Conservation (phyloP, 2,888 invertebrate species). For the Blomia tropicalis region DNA sequence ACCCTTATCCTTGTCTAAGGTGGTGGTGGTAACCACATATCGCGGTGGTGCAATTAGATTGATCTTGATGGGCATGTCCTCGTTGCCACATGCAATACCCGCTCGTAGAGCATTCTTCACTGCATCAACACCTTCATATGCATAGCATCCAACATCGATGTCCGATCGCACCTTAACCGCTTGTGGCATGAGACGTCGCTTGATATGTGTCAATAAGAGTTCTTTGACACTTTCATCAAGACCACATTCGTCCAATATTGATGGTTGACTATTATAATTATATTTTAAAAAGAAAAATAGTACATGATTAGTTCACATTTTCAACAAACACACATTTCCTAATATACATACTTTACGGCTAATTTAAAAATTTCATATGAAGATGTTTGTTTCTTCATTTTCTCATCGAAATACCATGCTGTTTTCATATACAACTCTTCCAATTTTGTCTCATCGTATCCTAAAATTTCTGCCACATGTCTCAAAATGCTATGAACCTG, state of each 20-base stretch:
- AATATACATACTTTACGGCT: constrained; percentile 64
- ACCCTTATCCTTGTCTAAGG: constrained; percentile 86
- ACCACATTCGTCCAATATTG: constrained; percentile 84
- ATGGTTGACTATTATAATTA: constrained; percentile 76
- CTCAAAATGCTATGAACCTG: constrained; percentile 75
- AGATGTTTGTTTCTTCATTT: constrained; percentile 84
- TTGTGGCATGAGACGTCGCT: constrained; percentile 86
- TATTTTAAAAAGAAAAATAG: constrained; percentile 15
- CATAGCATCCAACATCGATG: constrained; percentile 82
- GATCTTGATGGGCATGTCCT: constrained; percentile 89
- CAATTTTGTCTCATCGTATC: constrained; percentile 69
- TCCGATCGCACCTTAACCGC: constrained; percentile 84
- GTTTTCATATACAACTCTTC: constrained; percentile 90
- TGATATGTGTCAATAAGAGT: constrained; percentile 80
- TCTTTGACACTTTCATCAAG: constrained; percentile 80
- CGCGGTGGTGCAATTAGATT: constrained; percentile 95
- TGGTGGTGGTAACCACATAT: constrained; percentile 96
- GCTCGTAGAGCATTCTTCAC: constrained; percentile 74
- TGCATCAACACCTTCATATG: constrained; percentile 96
- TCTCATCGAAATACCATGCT: constrained; percentile 95
- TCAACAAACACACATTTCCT: background rate
- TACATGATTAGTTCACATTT: constrained; percentile 14
- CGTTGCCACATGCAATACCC: constrained; percentile 75
- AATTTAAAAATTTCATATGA: constrained; percentile 97
- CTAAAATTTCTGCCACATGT: constrained; percentile 85